These are phyloP conservation scores for Periparus ater DNA, from an alignment of 2,797 vertebrate species.

Conservation along the genomic window DNA sequence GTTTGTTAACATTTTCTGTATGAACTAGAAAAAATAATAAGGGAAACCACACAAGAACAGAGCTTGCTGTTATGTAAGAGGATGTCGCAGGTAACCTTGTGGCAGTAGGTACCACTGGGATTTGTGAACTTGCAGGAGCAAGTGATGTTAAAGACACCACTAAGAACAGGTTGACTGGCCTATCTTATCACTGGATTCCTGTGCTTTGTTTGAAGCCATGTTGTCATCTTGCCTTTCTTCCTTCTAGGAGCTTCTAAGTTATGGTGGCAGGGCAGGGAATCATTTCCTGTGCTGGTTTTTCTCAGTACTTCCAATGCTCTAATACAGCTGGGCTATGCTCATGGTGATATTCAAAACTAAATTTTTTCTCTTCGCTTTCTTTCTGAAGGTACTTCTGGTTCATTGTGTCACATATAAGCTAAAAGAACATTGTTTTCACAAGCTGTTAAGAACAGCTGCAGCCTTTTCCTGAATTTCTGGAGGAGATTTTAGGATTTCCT, in stretches of 20 bases:
- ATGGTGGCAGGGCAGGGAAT: not conserved
- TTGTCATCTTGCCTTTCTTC: not conserved
- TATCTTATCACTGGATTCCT: not conserved
- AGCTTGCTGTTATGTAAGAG: not conserved
- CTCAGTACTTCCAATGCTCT: not conserved
- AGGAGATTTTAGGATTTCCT: slow-evolving; percentile 29
- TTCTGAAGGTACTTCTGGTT: slow-evolving; percentile 38
- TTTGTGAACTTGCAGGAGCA: not conserved
- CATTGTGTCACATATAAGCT: not conserved
- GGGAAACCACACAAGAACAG: not conserved
- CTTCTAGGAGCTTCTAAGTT: not conserved
- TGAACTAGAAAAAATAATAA: not conserved
- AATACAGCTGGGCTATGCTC: not conserved
- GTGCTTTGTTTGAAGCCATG: not conserved
- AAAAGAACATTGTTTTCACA: slow-evolving; percentile 8
- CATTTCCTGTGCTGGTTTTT: not conserved
- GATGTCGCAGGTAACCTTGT: not conserved
- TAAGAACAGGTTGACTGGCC: not conserved
- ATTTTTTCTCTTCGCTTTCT: not conserved
- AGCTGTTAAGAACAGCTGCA: slow-evolving; percentile 5
- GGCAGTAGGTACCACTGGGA: accelerated
- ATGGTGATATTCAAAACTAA: not conserved
- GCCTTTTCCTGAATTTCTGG: not conserved
- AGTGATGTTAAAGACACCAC: not conserved
- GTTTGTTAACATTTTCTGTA: not conserved